phyloP scores from a whole-genome alignment of 2,797 vertebrate genomes.

The Astyanax mexicanus region DNA sequence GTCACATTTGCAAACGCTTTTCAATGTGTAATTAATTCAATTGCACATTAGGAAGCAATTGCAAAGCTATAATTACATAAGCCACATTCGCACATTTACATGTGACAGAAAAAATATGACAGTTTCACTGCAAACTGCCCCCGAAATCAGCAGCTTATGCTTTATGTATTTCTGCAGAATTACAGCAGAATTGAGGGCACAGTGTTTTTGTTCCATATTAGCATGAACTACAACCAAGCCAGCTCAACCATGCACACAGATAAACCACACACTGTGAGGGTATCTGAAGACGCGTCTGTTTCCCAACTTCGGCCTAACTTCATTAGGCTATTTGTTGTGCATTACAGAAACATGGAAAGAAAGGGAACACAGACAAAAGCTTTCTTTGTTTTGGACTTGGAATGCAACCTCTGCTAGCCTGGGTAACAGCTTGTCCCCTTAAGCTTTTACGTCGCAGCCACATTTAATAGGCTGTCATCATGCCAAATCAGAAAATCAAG shows the following conservation, averaged over 20 bases:
- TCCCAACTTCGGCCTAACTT: neutral
- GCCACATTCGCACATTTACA: neutral
- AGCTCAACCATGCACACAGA: neutral
- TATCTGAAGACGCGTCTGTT: neutral
- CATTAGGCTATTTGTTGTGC: conserved; percentile 32
- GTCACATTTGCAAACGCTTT: neutral
- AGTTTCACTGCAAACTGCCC: neutral
- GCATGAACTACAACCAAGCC: neutral
- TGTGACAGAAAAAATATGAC: neutral
- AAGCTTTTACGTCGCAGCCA: conserved; percentile 9
- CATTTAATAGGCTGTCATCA: conserved; percentile 18
- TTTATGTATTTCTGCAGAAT: neutral
- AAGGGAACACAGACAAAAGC: conserved; percentile 31
- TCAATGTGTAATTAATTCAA: neutral
- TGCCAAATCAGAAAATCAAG: conserved; percentile 25
- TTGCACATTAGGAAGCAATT: neutral
- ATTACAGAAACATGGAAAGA: conserved; percentile 20
- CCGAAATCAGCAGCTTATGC: no score
- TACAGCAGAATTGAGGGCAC: neutral
- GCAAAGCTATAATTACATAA: neutral
- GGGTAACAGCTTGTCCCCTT: conserved; percentile 14
- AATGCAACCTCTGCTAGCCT: conserved; percentile 13
- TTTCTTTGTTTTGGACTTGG: conserved; percentile 37
- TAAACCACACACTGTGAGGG: neutral
- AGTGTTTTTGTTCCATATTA: neutral